Evolutionary conservation across 2,888 invertebrate genomes (phyloP).

Genomic region (Aplocera efformata): DNA sequence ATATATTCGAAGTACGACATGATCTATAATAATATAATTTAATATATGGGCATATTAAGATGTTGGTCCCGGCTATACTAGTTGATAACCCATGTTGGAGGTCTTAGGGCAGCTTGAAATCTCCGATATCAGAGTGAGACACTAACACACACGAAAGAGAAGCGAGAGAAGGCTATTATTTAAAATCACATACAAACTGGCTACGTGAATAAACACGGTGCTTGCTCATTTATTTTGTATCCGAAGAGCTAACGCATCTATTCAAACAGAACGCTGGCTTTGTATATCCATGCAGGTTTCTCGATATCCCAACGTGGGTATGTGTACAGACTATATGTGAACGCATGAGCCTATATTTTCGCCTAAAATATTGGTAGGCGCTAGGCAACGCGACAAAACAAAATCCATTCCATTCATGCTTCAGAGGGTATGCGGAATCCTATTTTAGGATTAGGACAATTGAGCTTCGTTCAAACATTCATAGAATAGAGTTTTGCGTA

Average conservation of each 20-base stretch:
- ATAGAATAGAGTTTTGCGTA: constrained; percentile 1
- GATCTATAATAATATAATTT: no score
- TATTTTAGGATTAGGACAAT: constrained; percentile 28
- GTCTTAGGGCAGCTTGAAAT: no score
- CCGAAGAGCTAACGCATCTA: constrained; percentile 1
- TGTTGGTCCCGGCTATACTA: no score
- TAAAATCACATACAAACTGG: no score
- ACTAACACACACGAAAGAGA: no score
- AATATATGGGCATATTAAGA: no score
- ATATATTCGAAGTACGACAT: no score
- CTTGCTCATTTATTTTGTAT: constrained; percentile 1
- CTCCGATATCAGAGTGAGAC: no score
- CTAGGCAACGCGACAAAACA: constrained; percentile 23
- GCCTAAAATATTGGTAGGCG: constrained; percentile 28
- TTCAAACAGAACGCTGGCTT: constrained; percentile 11
- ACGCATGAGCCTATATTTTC: constrained; percentile 22
- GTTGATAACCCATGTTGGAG: no score
- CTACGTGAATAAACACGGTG: no score
- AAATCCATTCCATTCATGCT: constrained; percentile 26
- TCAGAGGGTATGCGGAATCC: constrained; percentile 24
- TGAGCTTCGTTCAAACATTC: constrained; percentile 20
- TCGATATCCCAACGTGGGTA: constrained; percentile 13
- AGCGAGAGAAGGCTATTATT: no score
- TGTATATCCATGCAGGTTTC: constrained; percentile 7
- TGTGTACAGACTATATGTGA: constrained; percentile 10